Evolutionary conservation across 2,113 vertebrate genomes (phyloP), one percentile per base, ranked within the genome.

Genomic region (Aspidoscelis tigris): DNA sequence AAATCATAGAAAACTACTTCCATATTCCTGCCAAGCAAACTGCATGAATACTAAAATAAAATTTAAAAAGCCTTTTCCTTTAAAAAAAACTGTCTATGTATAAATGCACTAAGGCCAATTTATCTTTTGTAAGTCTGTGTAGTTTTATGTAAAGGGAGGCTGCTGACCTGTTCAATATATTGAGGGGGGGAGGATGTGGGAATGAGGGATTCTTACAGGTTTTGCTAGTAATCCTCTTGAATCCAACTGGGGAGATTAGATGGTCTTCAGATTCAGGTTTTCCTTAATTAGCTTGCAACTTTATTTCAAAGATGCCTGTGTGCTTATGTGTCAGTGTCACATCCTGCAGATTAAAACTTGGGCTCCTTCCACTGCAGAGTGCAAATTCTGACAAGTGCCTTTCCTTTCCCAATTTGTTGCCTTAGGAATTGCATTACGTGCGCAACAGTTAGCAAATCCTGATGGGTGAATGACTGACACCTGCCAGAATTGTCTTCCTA

Each of bases 401-500:
- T 26, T 43, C 86, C 84, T 86, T 90, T 91, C 85, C 87, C 84
- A 89, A 85, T 84, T 72, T 85, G 78, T 47, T 71, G 64, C 83
- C 91, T 87, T 26, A 53, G 14, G 73, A n/a, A 55, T 86, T 85
- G 8, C 0, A 0, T 85, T 22, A 43, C 75, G 89, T 66, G 77
- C 87, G 41, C 33, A 69, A 5, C 86, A 87, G 65, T 65, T 22
- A 77, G 77, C 50, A 88, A 79, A 84, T 66, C 69, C 75, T 82
- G 71, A 81, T 80, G 53, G 44, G 50, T 77, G 80, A 92, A 58
- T 87, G 92, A 93, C 47, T 86, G 92, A 24, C 91, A 91, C 85
- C 91, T 93, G 89, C 84, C 93, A 91, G n/a, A 87, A 81, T 82
- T 81, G n/a, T 74, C 64, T 69, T 21, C 73, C 79, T 76, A 22